Conservation (phyloP, 2,888 invertebrate genomes). For the Oxyscelio sp. region DNA sequence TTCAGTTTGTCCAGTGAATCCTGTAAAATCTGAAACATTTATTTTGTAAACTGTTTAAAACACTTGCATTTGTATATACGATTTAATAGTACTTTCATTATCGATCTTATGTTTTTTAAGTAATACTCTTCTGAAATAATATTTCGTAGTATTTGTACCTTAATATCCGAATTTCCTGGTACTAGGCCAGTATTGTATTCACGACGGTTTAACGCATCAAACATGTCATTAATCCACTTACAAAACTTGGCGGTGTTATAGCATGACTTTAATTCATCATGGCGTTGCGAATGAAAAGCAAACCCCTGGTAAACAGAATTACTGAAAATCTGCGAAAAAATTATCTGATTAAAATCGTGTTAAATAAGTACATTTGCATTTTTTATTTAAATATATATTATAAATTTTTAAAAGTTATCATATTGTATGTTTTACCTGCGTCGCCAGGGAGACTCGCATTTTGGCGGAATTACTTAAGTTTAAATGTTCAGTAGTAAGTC, state of each 20-base stretch:
- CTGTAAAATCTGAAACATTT: conserved; percentile 25
- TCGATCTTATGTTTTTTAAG: not conserved
- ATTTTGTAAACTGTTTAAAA: conserved; percentile 3
- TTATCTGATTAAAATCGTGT: not conserved
- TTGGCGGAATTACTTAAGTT: not conserved
- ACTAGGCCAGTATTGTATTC: not conserved
- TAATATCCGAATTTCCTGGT: not conserved
- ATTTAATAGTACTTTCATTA: not conserved
- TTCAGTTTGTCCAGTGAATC: conserved; percentile 17
- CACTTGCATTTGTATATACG: not conserved
- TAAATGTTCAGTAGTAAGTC: not conserved
- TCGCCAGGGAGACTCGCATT: conserved; percentile 3
- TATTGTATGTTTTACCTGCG: conserved; percentile 20
- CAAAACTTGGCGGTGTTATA: not conserved
- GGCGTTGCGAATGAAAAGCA: not conserved
- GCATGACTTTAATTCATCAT: not conserved
- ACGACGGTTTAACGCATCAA: not conserved
- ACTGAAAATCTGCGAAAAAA: not conserved
- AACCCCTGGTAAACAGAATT: not conserved
- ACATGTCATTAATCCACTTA: too few relatives aligned
- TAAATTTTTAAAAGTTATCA: too few relatives aligned
- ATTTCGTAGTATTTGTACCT: not conserved
- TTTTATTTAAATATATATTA: too few relatives aligned
- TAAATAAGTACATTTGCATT: not conserved
- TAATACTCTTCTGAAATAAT: too few relatives aligned